phyloP scores from a whole-genome alignment of 2,888 invertebrate species.

The Lapara coniferarum region DNA sequence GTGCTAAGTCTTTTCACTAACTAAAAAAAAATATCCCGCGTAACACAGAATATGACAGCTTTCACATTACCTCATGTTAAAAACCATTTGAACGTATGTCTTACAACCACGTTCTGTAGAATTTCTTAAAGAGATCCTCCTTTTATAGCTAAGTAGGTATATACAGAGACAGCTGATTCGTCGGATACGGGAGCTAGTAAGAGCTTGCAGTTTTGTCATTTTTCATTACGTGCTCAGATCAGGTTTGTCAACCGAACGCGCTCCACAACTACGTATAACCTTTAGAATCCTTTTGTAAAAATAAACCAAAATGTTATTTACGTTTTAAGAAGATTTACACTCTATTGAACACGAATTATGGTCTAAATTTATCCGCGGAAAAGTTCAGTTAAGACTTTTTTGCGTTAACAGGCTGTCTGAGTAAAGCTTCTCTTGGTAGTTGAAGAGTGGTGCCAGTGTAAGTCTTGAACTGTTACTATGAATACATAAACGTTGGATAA shows the following conservation, averaged over 20 bases:
- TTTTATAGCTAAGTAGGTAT: conserved; percentile 14
- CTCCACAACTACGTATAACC: conserved; percentile 54
- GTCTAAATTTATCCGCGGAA: conserved; percentile 28
- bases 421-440: conserved; percentile 69
- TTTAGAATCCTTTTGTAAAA: conserved; percentile 44
- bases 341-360: conserved; percentile 28
- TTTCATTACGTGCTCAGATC: conserved; percentile 88
- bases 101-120: not conserved
- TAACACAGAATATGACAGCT: no score
- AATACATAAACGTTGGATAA: conserved; percentile 69
- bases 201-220: conserved; percentile 81
- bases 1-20: no score
- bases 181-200: conserved; percentile 44
- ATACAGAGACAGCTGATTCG: conserved; percentile 43
- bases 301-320: conserved; percentile 13
- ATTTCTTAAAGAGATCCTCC: not conserved
- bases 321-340: conserved; percentile 33
- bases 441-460: conserved; percentile 68
- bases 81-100: no score
- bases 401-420: conserved; percentile 39
- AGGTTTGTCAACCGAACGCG: conserved; percentile 78
- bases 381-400: conserved; percentile 34
- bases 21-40: no score
- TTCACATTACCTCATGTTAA: no score
- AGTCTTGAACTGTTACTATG: conserved; percentile 68